A percentile compares a stretch with the other conserved stretches of the same genome.
Conservation (phyloP, 2,888 invertebrate species). For the Lymantria dispar region DNA sequence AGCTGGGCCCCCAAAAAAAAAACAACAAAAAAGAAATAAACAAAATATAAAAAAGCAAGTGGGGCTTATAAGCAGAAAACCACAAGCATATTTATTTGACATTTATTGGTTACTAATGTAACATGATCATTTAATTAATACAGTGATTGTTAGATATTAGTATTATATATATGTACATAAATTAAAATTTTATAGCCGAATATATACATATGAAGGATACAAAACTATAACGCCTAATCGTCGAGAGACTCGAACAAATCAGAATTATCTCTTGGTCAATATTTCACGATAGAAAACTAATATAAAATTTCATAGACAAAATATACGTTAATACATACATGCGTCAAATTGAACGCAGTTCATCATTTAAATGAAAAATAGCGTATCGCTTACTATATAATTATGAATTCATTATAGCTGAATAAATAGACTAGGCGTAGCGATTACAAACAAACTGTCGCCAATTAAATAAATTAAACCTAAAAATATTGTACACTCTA, state of each 20-base stretch:
- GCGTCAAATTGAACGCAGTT: constrained; percentile 9
- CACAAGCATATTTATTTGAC: constrained; percentile 74
- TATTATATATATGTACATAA: constrained; percentile 44
- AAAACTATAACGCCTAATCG: constrained; percentile 33
- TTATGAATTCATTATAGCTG: constrained; percentile 18
- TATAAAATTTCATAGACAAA: constrained; percentile 20
- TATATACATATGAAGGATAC: constrained; percentile 41
- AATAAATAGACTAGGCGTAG: constrained; percentile 12
- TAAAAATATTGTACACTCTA: constrained; percentile 21
- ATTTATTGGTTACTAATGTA: constrained; percentile 74
- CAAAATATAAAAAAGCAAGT: constrained; percentile 67
- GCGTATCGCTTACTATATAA: constrained; percentile 17
- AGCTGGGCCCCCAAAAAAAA: constrained; percentile 60
- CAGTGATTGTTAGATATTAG: constrained; percentile 57
- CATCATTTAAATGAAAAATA: constrained; percentile 18
- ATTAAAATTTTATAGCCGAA: constrained; percentile 25
- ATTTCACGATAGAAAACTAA: constrained; percentile 24
- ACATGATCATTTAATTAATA: constrained; percentile 60
- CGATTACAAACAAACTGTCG: constrained; percentile 19
- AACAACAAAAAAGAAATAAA: constrained; percentile 43
- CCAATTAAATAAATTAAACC: constrained; percentile 13
- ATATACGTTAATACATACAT: constrained; percentile 31
- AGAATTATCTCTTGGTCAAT: constrained; percentile 25
- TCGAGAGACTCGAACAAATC: constrained; percentile 23
- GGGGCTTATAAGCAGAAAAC: constrained; percentile 76